A percentile compares a stretch with the other conserved stretches of the same genome.
Evolutionary conservation across 2,113 vertebrate species (phyloP).

Genomic region (Coptodon bakossiorum): DNA sequence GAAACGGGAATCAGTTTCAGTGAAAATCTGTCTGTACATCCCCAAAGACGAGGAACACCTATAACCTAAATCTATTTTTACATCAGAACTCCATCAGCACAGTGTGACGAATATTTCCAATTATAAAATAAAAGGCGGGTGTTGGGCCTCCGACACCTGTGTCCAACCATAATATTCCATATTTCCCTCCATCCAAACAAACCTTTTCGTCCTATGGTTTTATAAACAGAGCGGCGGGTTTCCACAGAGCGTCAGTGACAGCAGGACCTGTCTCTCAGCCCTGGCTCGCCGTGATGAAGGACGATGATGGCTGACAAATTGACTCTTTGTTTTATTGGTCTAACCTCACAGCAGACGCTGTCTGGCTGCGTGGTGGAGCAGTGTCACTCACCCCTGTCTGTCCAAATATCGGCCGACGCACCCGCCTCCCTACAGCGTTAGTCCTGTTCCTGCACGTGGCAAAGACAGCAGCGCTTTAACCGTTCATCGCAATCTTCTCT

Average conservation of each 20-base stretch:
- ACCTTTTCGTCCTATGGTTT: not conserved
- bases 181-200: slow-evolving; percentile 19
- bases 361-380: slow-evolving; percentile 37
- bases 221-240: not conserved
- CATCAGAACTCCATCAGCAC: not conserved
- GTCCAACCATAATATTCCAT: not conserved
- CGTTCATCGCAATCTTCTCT: not conserved
- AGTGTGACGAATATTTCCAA: not conserved
- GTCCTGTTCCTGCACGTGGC: not conserved
- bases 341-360: slow-evolving; percentile 15
- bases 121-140: not conserved
- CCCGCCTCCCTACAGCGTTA: not conserved
- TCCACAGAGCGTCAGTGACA: not conserved
- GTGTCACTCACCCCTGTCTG: slow-evolving; percentile 30
- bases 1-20: not conserved
- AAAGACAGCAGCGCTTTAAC: not conserved
- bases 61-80: not conserved
- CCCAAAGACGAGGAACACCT: not conserved
- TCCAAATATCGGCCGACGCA: slow-evolving; percentile 30
- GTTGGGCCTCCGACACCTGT: not conserved
- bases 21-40: not conserved
- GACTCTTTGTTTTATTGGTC: slow-evolving; percentile 53
- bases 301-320: slow-evolving; percentile 20
- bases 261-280: slow-evolving; percentile 2
- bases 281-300: not conserved